Conservation (phyloP, 2,113 vertebrate genomes). For the Chlamydotis undulata region DNA sequence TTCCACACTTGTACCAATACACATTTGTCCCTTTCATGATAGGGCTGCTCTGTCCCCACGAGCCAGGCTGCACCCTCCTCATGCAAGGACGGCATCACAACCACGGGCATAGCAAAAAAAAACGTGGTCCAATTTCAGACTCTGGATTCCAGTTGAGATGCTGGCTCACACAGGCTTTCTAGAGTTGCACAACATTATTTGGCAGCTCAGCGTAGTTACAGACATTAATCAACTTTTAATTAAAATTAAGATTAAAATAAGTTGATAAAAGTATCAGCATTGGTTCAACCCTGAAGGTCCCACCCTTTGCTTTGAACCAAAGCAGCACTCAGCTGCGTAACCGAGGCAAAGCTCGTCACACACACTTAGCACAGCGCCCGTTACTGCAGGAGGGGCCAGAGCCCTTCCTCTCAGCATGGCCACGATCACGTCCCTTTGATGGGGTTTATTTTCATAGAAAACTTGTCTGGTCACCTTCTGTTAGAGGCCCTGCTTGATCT, state of each 20-base stretch:
- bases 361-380: neutral
- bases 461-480: constrained; percentile 39
- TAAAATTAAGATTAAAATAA: neutral
- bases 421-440: constrained; percentile 1
- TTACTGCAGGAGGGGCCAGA: neutral
- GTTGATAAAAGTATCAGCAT: neutral
- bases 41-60: neutral
- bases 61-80: neutral
- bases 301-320: neutral
- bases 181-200: neutral
- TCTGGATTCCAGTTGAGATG: neutral
- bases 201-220: neutral
- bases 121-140: neutral
- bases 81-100: rapidly evolving
- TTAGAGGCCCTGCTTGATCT: constrained; percentile 17
- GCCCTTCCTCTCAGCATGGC: constrained; percentile 40
- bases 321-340: neutral
- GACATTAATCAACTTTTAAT: neutral
- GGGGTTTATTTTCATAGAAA: constrained; percentile 56
- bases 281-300: neutral
- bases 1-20: neutral
- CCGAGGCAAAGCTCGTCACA: neutral
- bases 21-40: rapidly evolving
- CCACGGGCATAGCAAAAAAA: rapidly evolving
- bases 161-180: neutral